phyloP scores from a whole-genome alignment of 2,888 invertebrate species.

The Meandrusa payeni region DNA sequence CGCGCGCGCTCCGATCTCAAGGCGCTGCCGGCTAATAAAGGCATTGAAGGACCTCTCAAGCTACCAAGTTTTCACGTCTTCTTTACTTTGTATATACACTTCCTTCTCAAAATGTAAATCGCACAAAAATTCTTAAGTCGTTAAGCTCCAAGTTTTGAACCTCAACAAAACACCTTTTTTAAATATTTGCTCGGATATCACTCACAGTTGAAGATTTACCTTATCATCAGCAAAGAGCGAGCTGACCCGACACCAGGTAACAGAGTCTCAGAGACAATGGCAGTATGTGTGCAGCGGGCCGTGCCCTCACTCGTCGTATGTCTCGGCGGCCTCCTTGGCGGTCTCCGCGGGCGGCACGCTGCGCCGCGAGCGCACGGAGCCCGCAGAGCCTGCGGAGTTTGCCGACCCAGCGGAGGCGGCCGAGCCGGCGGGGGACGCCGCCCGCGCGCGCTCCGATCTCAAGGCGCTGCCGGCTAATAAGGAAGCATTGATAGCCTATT shows the following conservation, averaged over 20 bases:
- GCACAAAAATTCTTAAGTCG: too few relatives aligned
- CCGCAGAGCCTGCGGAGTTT: slow-evolving; percentile 23
- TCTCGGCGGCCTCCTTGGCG: slow-evolving; percentile 72
- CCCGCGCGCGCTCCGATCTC: slow-evolving; percentile 21
- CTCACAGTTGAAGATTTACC: too few relatives aligned
- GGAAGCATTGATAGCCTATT: too few relatives aligned
- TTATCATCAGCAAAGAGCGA: too few relatives aligned
- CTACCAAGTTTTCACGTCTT: too few relatives aligned
- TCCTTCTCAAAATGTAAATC: too few relatives aligned
- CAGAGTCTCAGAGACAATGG: slow-evolving; percentile 21
- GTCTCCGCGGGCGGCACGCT: slow-evolving; percentile 65
- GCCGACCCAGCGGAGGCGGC: slow-evolving; percentile 19
- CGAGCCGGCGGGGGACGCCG: slow-evolving; percentile 20
- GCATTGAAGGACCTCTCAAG: too few relatives aligned
- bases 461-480: slow-evolving; percentile 7
- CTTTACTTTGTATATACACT: too few relatives aligned
- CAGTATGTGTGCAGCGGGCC: slow-evolving; percentile 3
- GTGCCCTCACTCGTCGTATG: slow-evolving; percentile 46
- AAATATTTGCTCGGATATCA: too few relatives aligned
- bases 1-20: slow-evolving; percentile 21
- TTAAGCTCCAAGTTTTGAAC: too few relatives aligned
- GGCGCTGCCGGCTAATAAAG: slow-evolving; percentile 5
- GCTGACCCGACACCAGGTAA: too few relatives aligned
- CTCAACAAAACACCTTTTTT: too few relatives aligned
- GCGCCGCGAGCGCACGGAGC: slow-evolving; percentile 24